Evolutionary conservation across 2,888 invertebrate species (phyloP).

Genomic region (Phengaris arion): DNA sequence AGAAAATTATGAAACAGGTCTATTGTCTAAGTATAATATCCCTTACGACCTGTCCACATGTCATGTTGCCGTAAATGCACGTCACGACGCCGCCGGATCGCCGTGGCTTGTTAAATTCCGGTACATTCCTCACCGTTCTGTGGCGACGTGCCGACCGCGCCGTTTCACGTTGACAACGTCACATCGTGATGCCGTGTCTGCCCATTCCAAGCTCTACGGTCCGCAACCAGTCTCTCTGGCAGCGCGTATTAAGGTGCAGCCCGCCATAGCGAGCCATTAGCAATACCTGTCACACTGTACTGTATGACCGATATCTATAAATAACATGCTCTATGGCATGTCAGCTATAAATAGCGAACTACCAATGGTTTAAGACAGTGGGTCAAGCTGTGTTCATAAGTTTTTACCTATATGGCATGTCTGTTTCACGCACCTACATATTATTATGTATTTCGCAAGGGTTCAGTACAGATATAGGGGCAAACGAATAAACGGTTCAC

Average conservation of each 20-base stretch:
- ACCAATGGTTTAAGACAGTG: neutral
- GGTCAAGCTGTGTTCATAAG: neutral
- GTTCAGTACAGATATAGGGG: too few species aligned
- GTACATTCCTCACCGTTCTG: too few species aligned
- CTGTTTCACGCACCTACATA: neutral
- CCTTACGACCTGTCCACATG: too few species aligned
- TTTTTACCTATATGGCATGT: neutral
- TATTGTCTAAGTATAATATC: too few species aligned
- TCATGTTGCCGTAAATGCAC: too few species aligned
- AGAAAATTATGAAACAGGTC: too few species aligned
- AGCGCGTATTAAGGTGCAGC: slow-evolving; percentile 40
- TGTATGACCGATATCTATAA: neutral
- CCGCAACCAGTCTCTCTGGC: slow-evolving; percentile 50
- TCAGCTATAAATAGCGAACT: slow-evolving; percentile 1
- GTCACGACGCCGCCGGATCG: too few species aligned
- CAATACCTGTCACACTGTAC: slow-evolving; percentile 38
- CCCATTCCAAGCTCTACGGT: neutral
- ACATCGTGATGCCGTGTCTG: neutral
- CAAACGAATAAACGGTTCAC: too few species aligned
- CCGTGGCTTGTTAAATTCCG: too few species aligned
- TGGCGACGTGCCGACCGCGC: too few species aligned
- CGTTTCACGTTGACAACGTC: neutral
- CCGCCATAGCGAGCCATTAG: slow-evolving; percentile 41
- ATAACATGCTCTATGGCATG: slow-evolving; percentile 11
- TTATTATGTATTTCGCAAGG: too few species aligned